Evolutionary conservation across 1,140 invertebrate species (phyloP).

Genomic region (Ephestia elutella): DNA sequence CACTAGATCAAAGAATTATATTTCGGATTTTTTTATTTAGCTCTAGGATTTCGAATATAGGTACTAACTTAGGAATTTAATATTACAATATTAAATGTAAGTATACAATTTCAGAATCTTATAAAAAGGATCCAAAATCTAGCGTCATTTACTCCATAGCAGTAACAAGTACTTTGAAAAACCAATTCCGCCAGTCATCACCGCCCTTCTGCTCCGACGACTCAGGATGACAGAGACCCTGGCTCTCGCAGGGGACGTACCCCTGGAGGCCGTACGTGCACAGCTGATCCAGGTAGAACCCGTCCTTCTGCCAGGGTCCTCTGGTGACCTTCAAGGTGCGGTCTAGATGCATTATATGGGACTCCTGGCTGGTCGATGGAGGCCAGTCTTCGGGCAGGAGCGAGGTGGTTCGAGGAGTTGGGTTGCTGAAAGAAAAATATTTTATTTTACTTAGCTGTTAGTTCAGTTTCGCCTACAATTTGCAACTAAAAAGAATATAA

Average conservation of each 20-base stretch:
- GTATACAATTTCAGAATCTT: no score
- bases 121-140: no score
- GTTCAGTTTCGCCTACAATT: no score
- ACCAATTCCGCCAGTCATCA: background rate
- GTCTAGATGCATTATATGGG: slow-evolving; percentile 15
- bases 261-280: slow-evolving; percentile 18
- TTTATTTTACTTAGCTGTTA: no score
- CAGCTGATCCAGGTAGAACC: slow-evolving; percentile 19
- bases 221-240: background rate
- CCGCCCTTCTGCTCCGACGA: no score
- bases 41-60: no score
- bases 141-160: no score
- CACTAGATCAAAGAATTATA: no score
- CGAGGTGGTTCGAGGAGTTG: slow-evolving; percentile 15
- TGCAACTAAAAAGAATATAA: no score
- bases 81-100: no score
- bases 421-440: slow-evolving; percentile 19
- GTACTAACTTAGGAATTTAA: no score
- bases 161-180: background rate
- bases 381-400: slow-evolving; percentile 24
- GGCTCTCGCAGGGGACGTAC: slow-evolving; percentile 21
- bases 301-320: slow-evolving; percentile 4
- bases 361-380: slow-evolving; percentile 9
- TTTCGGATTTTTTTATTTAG: no score
- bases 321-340: slow-evolving; percentile 12